Percentiles rank a stretch among this genome's conserved stretches.
phyloP scores from a whole-genome alignment of 1,140 invertebrate species.

The Vanessa atalanta region DNA sequence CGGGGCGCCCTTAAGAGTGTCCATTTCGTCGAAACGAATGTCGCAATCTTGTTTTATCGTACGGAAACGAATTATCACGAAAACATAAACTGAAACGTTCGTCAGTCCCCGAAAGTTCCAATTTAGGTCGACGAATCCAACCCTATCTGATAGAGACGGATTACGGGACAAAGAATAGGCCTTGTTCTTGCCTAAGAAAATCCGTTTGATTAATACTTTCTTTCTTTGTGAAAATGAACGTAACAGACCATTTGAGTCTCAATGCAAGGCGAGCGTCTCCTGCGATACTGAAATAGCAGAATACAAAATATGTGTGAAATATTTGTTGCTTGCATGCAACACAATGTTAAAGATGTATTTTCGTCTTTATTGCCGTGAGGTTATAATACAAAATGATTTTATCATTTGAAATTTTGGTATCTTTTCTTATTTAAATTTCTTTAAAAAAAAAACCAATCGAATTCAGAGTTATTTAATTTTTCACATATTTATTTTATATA shows the following conservation, averaged over 20 bases:
- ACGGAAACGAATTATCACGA: constrained; percentile 53
- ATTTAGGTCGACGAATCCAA: constrained; percentile 50
- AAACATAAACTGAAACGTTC: constrained; percentile 58
- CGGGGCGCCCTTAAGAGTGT: constrained; percentile 3
- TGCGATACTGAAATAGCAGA: constrained; percentile 17
- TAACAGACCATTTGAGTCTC: constrained; percentile 25
- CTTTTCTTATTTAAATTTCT: no score
- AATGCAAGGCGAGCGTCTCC: constrained; percentile 6
- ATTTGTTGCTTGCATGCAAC: not conserved
- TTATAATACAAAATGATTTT: no score
- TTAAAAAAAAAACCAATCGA: no score
- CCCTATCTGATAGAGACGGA: constrained; percentile 69
- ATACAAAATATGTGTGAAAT: not conserved
- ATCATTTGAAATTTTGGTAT: no score
- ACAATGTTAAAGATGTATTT: not conserved
- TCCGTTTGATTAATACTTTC: constrained; percentile 58
- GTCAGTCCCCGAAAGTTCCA: constrained; percentile 41
- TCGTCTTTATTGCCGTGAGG: no score
- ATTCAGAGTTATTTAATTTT: no score
- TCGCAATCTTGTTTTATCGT: constrained; percentile 51
- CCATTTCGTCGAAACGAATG: constrained; percentile 24
- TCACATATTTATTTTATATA: no score
- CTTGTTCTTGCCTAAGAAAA: constrained; percentile 53
- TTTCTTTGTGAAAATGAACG: constrained; percentile 34
- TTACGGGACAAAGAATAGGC: constrained; percentile 56